Evolutionary conservation across 2,888 invertebrate species (phyloP).

Genomic region (Papilio gigon): DNA sequence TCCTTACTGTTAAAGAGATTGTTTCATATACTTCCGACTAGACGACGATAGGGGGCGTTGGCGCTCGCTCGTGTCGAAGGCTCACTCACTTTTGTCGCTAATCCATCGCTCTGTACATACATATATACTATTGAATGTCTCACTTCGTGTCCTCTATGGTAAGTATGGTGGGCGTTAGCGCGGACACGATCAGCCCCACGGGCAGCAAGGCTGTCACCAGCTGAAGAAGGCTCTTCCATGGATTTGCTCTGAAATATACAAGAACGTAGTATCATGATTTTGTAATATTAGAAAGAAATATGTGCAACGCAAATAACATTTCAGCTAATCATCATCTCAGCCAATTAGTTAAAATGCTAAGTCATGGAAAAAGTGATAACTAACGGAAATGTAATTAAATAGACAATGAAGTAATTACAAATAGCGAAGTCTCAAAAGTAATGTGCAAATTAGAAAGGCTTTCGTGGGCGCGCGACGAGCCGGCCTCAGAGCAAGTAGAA

Average conservation of each 20-base stretch:
- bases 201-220: constrained; percentile 87
- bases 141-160: constrained; percentile 75
- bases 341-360: not conserved
- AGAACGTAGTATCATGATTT: not conserved
- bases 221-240: constrained; percentile 85
- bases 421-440: not conserved
- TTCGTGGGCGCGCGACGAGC: not conserved
- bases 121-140: constrained; percentile 42
- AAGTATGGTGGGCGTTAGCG: constrained; percentile 86
- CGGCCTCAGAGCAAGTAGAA: not conserved
- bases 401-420: constrained; percentile 1
- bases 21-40: too few species aligned
- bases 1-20: too few species aligned
- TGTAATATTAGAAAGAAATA: not conserved
- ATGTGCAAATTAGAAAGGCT: constrained; percentile 13
- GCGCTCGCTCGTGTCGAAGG: too few species aligned
- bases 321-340: not conserved
- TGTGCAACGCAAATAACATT: not conserved
- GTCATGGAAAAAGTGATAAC: not conserved
- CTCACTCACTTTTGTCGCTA: too few species aligned
- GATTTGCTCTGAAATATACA: constrained; percentile 61
- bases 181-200: constrained; percentile 86
- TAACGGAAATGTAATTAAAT: not conserved
- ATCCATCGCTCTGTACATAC: too few species aligned
- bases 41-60: too few species aligned